These are phyloP conservation scores for Sylvilagus floridanus DNA, from an alignment of 2,797 vertebrate genomes.

Conservation along the genomic window DNA sequence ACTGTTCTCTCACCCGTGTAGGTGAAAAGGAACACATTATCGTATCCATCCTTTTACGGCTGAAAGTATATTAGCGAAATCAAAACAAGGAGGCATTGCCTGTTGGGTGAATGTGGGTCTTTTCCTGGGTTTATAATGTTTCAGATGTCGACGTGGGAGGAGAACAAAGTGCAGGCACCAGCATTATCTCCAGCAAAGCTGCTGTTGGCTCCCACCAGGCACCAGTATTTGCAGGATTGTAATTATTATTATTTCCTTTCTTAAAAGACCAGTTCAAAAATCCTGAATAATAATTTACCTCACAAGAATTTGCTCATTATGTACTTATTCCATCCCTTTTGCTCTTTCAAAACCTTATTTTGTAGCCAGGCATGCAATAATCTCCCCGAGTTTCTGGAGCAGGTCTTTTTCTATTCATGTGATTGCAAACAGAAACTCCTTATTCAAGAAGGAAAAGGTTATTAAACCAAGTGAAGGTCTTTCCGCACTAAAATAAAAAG, in stretches of 20 bases:
- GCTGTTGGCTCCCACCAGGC: slow-evolving; percentile 29
- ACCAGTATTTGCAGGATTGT: background rate
- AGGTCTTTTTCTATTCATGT: slow-evolving; percentile 80
- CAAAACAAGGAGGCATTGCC: background rate
- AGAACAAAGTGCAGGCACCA: background rate
- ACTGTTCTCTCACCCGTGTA: background rate
- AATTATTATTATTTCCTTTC: slow-evolving; percentile 73
- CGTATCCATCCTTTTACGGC: background rate
- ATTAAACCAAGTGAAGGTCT: slow-evolving; percentile 83
- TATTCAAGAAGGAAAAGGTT: slow-evolving; percentile 85
- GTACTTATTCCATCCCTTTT: slow-evolving; percentile 73
- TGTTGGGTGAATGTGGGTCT: background rate
- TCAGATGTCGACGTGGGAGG: background rate
- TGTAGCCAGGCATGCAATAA: slow-evolving; percentile 83
- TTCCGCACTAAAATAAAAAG: slow-evolving; percentile 77
- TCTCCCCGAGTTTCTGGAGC: slow-evolving; percentile 82
- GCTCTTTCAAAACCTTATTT: slow-evolving; percentile 79
- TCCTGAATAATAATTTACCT: slow-evolving; percentile 83
- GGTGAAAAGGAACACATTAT: background rate
- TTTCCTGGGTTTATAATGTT: background rate
- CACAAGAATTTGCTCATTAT: slow-evolving; percentile 84
- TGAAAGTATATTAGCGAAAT: background rate
- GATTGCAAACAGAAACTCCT: slow-evolving; percentile 85
- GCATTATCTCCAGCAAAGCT: background rate
- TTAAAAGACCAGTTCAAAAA: slow-evolving; percentile 81